These are phyloP conservation scores for Oxyteleia sp. DNA, from an alignment of 2,888 invertebrate species.

Conservation along the genomic window DNA sequence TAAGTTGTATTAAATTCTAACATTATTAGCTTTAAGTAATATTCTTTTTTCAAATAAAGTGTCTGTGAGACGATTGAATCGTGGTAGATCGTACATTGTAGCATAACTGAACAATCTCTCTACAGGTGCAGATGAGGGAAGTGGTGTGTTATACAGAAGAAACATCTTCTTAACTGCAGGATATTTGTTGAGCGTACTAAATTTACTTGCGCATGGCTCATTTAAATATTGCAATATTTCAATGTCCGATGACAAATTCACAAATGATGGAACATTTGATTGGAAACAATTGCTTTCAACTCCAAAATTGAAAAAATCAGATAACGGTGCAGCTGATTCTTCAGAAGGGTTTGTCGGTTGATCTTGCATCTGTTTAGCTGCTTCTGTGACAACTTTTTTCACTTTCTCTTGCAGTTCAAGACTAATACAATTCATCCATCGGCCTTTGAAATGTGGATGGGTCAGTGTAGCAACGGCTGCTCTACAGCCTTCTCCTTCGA, in stretches of 20 bases:
- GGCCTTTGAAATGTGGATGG: neutral
- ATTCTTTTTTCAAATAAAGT: constrained; percentile 1
- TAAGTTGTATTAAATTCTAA: neutral
- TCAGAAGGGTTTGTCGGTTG: neutral
- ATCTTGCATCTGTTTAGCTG: neutral
- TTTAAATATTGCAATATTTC: constrained; percentile 15
- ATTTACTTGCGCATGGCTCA: neutral
- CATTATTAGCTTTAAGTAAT: constrained; percentile 20
- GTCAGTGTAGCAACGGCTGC: constrained; percentile 6
- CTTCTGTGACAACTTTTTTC: neutral
- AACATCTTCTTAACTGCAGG: neutral
- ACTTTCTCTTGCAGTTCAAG: neutral
- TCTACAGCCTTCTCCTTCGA: neutral
- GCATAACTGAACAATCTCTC: constrained; percentile 4
- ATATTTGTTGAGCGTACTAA: neutral
- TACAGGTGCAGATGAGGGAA: neutral
- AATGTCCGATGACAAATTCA: neutral
- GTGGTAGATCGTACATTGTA: neutral
- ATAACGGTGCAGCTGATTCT: neutral
- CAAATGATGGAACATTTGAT: neutral
- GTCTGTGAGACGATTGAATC: neutral
- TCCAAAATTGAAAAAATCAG: constrained; percentile 1
- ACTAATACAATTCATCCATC: neutral
- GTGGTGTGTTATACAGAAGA: neutral
- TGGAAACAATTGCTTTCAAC: neutral